Conservation (phyloP, 1,140 invertebrate genomes). For the Notospermus geniculatus region DNA sequence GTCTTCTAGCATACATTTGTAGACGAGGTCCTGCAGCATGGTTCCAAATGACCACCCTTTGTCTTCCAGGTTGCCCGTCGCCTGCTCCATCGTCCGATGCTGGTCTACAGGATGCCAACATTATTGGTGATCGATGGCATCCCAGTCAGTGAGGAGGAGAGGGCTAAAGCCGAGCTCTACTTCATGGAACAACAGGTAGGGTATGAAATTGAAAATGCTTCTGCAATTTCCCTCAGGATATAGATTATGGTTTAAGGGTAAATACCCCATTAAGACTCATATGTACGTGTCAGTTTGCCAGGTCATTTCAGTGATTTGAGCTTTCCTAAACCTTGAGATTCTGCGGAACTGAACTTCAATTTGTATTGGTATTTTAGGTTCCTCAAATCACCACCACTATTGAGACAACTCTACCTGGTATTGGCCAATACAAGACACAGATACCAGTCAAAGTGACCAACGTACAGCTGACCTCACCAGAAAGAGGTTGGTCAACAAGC, state of each 20-base stretch:
- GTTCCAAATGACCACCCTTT: neutral
- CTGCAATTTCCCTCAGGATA: neutral
- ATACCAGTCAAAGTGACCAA: constrained; percentile 53
- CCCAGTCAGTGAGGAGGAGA: constrained; percentile 51
- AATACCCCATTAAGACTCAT: neutral
- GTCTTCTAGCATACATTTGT: too few species aligned
- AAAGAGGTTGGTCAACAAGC: constrained; percentile 34
- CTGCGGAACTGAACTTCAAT: constrained; percentile 11
- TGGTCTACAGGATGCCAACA: constrained; percentile 47
- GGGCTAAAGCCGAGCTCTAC: constrained; percentile 49
- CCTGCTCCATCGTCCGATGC: constrained; percentile 48
- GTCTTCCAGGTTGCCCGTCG: constrained; percentile 42
- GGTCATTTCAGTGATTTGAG: too few species aligned
- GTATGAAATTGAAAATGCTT: too few species aligned
- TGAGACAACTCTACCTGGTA: constrained; percentile 43
- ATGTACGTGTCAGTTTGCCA: constrained; percentile 13
- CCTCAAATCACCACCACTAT: constrained; percentile 14
- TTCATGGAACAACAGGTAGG: constrained; percentile 51
- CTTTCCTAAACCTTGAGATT: too few species aligned
- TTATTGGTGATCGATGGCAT: constrained; percentile 53
- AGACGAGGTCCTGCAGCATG: too few species aligned
- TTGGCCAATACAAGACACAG: constrained; percentile 44
- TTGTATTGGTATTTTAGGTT: constrained; percentile 16
- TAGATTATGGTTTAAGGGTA: constrained; percentile 5
- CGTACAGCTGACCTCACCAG: constrained; percentile 43